Base-by-base conservation (phyloP, 2,888 invertebrate species). In the Drosophila koepferae region DNA sequence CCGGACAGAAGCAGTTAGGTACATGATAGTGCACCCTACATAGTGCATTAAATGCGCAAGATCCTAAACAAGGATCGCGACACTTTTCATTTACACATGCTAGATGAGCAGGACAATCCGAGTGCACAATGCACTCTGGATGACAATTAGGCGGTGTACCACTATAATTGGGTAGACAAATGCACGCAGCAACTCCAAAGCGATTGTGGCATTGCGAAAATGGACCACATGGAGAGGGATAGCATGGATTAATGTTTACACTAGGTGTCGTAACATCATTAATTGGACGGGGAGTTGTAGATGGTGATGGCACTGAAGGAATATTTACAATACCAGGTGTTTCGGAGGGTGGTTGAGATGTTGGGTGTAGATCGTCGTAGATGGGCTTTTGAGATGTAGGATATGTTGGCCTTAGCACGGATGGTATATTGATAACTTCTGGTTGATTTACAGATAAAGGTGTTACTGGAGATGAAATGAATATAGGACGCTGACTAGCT, bases 1-100 rank as follows among this genome's bases (percentile, higher is more conserved):
- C 78, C 72, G 94, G 95, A 91, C 97, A 97, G 76, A 95, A 95
- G 90, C 97, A 97, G 86, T 96, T 96, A 2, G 97, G 96, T 85
- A 95, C 94, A 84, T 96, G 96, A 75, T 95, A 95, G 31, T 96
- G 94, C 31, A 96, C 96, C 78, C 95, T 94, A 81, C 97, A 97
- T 55, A 94, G 93, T 0, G 96, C 94, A 90, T 96, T 95, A 67
- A 94, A 93, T 41, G 96, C 97, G 92, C 97, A 96, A 75, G 95
- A 95, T 56, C 95, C 95, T 53, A 94, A 94, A 78, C 96, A 97
- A 23, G 96, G 96, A 91, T 96, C 95, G 16, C 93, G 92, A 92
- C 97, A 96, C 93, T 95, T 96, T 78, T 95, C 94, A 81, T 94
- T 94, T 56, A 95, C 93, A 91, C 96, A 96, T 51, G 96, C 95